Percentiles rank a stretch among this genome's conserved stretches.
These are phyloP conservation scores for Raphicerus campestris DNA, from an alignment of 2,113 vertebrate genomes.

Conservation along the genomic window DNA sequence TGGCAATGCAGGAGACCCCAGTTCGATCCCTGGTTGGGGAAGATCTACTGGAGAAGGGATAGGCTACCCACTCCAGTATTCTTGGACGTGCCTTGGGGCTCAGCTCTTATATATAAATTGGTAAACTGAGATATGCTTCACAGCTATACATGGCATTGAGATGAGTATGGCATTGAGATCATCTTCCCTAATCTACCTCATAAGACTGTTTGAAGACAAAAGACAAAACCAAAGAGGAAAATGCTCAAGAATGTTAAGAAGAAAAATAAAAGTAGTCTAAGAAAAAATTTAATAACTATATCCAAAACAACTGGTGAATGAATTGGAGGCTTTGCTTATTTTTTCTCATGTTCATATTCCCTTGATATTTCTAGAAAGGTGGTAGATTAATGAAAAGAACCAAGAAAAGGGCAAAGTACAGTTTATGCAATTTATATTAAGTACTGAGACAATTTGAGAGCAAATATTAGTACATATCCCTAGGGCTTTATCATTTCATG, in stretches of 20 bases:
- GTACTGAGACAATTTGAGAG: neutral
- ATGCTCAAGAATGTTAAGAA: neutral
- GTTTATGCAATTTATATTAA: neutral
- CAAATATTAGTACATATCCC: neutral
- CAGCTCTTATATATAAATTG: neutral
- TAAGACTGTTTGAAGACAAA: neutral
- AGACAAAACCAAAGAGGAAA: neutral
- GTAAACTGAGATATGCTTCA: neutral
- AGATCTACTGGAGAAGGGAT: neutral
- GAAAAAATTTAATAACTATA: neutral
- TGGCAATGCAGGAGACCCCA: accelerated
- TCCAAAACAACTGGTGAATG: neutral
- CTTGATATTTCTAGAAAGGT: conserved; percentile 12
- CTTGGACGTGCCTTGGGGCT: neutral
- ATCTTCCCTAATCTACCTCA: neutral
- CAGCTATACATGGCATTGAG: neutral
- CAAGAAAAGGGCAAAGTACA: neutral
- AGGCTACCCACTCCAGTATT: neutral
- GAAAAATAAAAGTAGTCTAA: neutral
- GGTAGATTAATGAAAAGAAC: neutral
- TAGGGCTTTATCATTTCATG: neutral
- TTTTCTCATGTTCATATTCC: neutral
- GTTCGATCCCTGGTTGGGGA: accelerated
- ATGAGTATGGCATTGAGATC: neutral
- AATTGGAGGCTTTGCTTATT: neutral